These are phyloP conservation scores for Petrosia ficiformis DNA, from an alignment of 37 sponge, comb jelly and placozoan genomes.

Conservation along the genomic window DNA sequence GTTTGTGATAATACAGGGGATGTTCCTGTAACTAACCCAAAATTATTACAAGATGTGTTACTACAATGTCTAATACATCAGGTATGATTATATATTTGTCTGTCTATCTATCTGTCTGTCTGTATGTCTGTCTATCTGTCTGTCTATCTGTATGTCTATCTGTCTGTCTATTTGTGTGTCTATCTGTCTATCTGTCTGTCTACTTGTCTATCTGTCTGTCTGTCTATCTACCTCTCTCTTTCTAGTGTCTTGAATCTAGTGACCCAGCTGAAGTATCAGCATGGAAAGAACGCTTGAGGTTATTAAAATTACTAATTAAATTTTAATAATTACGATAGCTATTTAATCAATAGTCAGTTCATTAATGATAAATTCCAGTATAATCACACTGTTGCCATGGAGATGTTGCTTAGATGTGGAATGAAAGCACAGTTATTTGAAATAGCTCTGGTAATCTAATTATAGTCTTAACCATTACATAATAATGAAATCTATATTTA, in stretches of 20 bases:
- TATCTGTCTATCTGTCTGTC: neutral
- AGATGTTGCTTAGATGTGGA: conserved; percentile 49
- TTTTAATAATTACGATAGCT: neutral
- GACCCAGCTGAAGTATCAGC: conserved; percentile 22
- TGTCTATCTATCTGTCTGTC: neutral
- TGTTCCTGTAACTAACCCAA: conserved; percentile 23
- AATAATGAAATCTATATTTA: no score
- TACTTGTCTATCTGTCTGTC: neutral
- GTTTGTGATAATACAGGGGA: conserved; percentile 53
- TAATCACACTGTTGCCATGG: conserved; percentile 52
- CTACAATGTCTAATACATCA: conserved; percentile 70
- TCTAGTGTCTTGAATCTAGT: conserved; percentile 34
- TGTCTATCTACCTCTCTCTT: neutral
- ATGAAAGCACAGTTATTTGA: conserved; percentile 66
- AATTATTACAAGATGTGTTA: conserved; percentile 49
- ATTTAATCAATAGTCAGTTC: conserved; percentile 24
- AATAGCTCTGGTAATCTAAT: conserved; percentile 55
- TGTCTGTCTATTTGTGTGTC: neutral
- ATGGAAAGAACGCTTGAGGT: conserved; percentile 42
- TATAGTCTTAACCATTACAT: neutral
- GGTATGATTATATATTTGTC: conserved; percentile 11
- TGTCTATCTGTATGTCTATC: neutral
- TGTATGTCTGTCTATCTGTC: neutral
- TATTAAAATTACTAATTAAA: neutral
- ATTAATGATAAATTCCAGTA: conserved; percentile 68